Base-by-base conservation (phyloP, 2,113 vertebrate species). In the Nesospiza acunhae region DNA sequence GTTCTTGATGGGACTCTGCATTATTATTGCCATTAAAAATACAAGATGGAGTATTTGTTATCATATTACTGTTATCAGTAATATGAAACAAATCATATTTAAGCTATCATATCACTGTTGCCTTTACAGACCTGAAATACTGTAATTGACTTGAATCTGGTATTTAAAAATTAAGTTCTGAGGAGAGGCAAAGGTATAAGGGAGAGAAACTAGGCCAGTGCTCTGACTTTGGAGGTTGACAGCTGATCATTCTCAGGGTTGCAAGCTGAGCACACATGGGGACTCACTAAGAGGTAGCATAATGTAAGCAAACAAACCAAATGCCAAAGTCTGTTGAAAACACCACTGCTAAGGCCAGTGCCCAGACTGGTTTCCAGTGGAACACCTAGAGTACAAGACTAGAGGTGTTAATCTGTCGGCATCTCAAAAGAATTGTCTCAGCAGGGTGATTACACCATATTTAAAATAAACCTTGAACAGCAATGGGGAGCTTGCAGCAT, bases 361-460 rank as follows among this genome's bases (percentile, higher is more conserved):
- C 33, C 47, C 66, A 82, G 41, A 23, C 47, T 88, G 59, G 90
- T 94, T 97, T 95, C 72, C 86, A 90, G 23, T 28, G 72, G 55
- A 84, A 96, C 78, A 97, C 84, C 56, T 94, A 31, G 15, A 76
- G 64, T 67, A 92, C 83, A 90, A 90, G 97, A 97, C 96, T 92
- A 97, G 93, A 97, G 33, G 64, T 30, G 28, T 75, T 87, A 76
- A 85, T 75, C 52, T 93, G 31, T 59, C 69, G 63, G 89, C 69
- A 52, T 96, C 91, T 70, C 93, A 93, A 92, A 95, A 89, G 16
- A 83, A 66, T 81, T 66, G 42, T 82, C 84, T 96, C 84, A 93
- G 76, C 31, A 80, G 84, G 46, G 83, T 89, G 78, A 89, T 94
- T 82, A 70, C 85, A 88, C 35, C 46, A 27, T 92, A 94, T 96